These are phyloP conservation scores for Liposcelis brunnea DNA, from an alignment of 2,888 invertebrate species.

Conservation along the genomic window DNA sequence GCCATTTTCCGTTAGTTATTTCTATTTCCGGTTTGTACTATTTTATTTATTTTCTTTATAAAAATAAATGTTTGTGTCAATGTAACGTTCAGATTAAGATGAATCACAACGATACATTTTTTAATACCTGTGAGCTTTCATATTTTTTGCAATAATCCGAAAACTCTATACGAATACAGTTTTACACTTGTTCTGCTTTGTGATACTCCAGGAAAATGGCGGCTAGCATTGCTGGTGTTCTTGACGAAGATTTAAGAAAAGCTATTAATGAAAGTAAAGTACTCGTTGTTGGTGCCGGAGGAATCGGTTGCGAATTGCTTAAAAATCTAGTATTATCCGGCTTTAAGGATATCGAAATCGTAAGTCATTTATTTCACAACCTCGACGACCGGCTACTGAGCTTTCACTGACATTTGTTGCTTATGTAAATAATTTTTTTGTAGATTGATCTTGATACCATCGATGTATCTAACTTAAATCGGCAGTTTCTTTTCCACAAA, in stretches of 20 bases:
- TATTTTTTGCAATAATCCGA: too few species aligned
- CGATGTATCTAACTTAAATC: slow-evolving; percentile 95
- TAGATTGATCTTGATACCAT: slow-evolving; percentile 99
- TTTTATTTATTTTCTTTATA: too few species aligned
- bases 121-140: too few species aligned
- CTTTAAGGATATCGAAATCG: slow-evolving; percentile 84
- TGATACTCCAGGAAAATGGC: slow-evolving; percentile 50
- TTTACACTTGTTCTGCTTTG: too few species aligned
- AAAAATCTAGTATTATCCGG: slow-evolving; percentile 94
- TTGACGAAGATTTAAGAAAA: slow-evolving; percentile 43
- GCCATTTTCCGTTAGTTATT: too few species aligned
- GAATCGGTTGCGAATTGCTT: slow-evolving; percentile 96
- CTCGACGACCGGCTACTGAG: slow-evolving; percentile 10
- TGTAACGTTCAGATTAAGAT: too few species aligned
- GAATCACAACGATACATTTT: too few species aligned
- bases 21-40: too few species aligned
- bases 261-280: slow-evolving; percentile 53
- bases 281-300: slow-evolving; percentile 89
- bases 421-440: slow-evolving; percentile 24
- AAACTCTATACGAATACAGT: too few species aligned
- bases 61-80: too few species aligned
- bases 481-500: slow-evolving; percentile 96
- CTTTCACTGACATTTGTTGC: slow-evolving; percentile 6
- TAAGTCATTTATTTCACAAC: slow-evolving; percentile 33
- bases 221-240: slow-evolving; percentile 45